These are phyloP conservation scores for Andrena camellia DNA, from an alignment of 2,888 invertebrate genomes.

Conservation along the genomic window DNA sequence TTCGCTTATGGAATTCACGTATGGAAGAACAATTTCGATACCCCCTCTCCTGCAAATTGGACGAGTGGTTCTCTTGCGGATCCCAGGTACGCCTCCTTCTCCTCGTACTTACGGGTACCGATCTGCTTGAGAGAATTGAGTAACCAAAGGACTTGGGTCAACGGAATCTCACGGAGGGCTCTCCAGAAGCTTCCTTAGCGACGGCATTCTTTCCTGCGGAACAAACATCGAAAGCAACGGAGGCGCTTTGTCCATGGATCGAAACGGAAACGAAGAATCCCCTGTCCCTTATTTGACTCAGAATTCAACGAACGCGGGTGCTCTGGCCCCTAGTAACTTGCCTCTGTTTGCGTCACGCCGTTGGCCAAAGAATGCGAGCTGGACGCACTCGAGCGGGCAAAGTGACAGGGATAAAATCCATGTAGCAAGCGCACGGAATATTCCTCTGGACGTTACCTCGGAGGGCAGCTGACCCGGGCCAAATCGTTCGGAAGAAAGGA, in stretches of 20 bases:
- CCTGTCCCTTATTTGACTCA: neutral
- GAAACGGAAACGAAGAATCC: conserved; percentile 3
- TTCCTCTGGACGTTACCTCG: neutral
- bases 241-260: neutral
- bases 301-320: conserved; percentile 6
- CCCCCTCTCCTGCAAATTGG: conserved; percentile 12
- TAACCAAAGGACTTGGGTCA: neutral
- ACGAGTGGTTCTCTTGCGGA: conserved; percentile 14
- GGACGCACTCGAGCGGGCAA: neutral
- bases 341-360: too few species aligned
- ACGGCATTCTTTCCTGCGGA: neutral
- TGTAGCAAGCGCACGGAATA: neutral
- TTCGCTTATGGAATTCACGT: too few species aligned
- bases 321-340: neutral
- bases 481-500: conserved; percentile 13
- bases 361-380: neutral
- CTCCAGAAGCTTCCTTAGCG: neutral
- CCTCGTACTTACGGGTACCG: neutral
- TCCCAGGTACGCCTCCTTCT: conserved; percentile 22
- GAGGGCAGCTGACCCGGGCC: neutral
- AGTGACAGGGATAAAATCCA: conserved; percentile 9
- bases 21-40: too few species aligned
- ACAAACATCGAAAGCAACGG: neutral
- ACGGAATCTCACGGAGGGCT: neutral
- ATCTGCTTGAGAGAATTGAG: neutral